These are phyloP conservation scores for Drosophila prosaltans DNA, from an alignment of 1,140 invertebrate species.

Conservation along the genomic window DNA sequence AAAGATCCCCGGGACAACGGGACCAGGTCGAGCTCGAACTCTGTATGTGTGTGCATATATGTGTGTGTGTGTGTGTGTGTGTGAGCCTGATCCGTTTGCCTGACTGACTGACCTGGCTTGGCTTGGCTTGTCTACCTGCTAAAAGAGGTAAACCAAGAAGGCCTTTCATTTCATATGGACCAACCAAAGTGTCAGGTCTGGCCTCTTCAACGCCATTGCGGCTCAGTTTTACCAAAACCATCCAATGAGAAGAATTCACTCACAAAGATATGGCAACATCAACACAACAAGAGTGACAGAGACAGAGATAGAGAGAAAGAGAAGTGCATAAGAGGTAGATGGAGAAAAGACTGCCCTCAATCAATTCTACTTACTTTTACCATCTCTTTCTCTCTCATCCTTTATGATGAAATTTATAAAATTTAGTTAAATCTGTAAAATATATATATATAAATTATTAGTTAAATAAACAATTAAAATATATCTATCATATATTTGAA, in stretches of 20 bases:
- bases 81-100: slow-evolving; percentile 5
- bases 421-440: too few relatives aligned
- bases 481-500: too few relatives aligned
- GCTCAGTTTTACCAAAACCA: slow-evolving; percentile 22
- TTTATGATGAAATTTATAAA: too few relatives aligned
- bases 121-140: slow-evolving; percentile 10
- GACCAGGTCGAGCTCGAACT: not conserved
- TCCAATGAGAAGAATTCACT: slow-evolving; percentile 56
- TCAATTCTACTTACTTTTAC: too few relatives aligned
- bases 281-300: not conserved
- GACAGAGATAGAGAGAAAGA: not conserved
- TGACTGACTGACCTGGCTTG: slow-evolving; percentile 23
- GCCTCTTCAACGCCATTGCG: slow-evolving; percentile 11
- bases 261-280: slow-evolving; percentile 20
- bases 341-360: not conserved
- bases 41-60: slow-evolving; percentile 2
- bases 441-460: too few relatives aligned
- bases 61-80: slow-evolving; percentile 18
- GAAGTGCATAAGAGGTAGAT: not conserved
- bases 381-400: not conserved
- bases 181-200: slow-evolving; percentile 17
- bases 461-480: too few relatives aligned
- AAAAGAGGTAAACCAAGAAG: too few relatives aligned
- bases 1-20: slow-evolving; percentile 28
- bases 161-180: slow-evolving; percentile 1